A percentile compares a stretch with the other conserved stretches of the same genome.
phyloP scores from a whole-genome alignment of 2,888 invertebrate species.

The Thelaira solivaga region DNA sequence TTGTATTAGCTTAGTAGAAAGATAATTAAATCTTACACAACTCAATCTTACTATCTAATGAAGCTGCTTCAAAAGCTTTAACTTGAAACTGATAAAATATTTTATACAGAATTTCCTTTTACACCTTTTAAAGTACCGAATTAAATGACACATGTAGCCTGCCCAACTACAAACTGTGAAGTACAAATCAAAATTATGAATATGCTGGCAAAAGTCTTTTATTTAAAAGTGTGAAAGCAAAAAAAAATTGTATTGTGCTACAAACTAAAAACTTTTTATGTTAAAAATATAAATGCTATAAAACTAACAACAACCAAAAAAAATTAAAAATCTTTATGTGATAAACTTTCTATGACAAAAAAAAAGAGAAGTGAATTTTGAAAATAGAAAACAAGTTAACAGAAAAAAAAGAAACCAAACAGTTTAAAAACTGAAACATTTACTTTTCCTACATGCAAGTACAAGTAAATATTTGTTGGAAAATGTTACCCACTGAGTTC shows the following conservation, averaged over 20 bases:
- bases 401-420: conserved; percentile 35
- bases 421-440: conserved; percentile 50
- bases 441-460: conserved; percentile 19
- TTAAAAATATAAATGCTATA: conserved; percentile 17
- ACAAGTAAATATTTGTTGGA: not conserved
- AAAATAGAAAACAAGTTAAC: not conserved
- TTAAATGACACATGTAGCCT: not conserved
- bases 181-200: conserved; percentile 4
- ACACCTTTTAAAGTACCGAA: not conserved
- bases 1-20: no score
- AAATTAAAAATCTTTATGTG: conserved; percentile 49
- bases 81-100: no score
- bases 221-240: conserved; percentile 54
- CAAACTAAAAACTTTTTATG: conserved; percentile 36
- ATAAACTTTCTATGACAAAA: conserved; percentile 48
- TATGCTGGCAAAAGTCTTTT: conserved; percentile 11
- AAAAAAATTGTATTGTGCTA: conserved; percentile 50
- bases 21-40: no score
- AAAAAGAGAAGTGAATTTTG: conserved; percentile 1
- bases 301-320: conserved; percentile 39
- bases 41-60: no score
- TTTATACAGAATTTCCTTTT: no score
- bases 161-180: no score
- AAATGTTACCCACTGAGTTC: not conserved
- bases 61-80: no score